Evolutionary conservation across 2,113 vertebrate species (phyloP).

Genomic region (Cebus imitator): DNA sequence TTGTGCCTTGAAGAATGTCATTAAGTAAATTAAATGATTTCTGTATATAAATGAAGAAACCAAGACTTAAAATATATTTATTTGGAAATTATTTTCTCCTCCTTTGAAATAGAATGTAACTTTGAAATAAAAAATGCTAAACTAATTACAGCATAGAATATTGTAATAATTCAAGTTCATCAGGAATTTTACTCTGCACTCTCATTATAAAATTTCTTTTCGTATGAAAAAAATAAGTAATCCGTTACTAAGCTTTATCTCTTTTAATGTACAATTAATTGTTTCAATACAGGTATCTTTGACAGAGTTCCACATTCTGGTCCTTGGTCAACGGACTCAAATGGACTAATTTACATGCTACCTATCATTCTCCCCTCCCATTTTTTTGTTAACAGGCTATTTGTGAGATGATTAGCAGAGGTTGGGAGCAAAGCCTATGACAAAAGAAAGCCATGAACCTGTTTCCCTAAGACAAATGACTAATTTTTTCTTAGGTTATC

Average conservation of each 20-base stretch:
- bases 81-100: not conserved
- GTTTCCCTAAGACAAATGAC: not conserved
- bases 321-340: not conserved
- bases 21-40: not conserved
- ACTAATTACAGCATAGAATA: not conserved
- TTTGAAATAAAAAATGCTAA: slow-evolving; percentile 8
- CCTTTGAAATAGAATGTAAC: not conserved
- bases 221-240: not conserved
- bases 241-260: not conserved
- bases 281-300: not conserved
- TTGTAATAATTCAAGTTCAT: not conserved
- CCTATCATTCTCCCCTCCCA: not conserved
- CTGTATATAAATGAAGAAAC: not conserved
- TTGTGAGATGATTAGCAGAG: not conserved
- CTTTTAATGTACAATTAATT: not conserved
- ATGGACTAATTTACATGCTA: not conserved
- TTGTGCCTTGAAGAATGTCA: not conserved
- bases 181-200: not conserved
- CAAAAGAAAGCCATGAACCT: not conserved
- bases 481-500: not conserved
- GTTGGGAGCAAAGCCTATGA: not conserved
- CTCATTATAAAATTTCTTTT: not conserved
- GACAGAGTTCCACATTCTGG: not conserved
- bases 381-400: not conserved
- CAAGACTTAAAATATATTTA: not conserved